These are phyloP conservation scores for Orcinus orca DNA, from an alignment of 2,113 vertebrate genomes.

Conservation along the genomic window DNA sequence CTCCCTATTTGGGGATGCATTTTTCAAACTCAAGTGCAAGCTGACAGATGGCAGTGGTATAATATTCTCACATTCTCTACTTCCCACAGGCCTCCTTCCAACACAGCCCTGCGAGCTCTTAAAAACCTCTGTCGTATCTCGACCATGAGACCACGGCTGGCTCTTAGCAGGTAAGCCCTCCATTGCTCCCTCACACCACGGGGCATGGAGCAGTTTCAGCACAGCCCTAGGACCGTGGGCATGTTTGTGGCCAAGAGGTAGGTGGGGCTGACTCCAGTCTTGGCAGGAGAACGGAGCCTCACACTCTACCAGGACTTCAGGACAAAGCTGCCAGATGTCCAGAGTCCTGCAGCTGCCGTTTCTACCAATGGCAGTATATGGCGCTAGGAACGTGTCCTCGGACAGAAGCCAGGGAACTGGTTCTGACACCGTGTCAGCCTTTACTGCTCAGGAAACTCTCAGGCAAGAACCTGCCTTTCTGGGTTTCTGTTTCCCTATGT, in stretches of 20 bases:
- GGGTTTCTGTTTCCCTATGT: neutral
- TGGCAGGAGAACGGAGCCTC: neutral
- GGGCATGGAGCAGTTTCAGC: neutral
- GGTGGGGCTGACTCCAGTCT: neutral
- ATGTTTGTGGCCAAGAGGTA: neutral
- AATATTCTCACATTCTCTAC: slow-evolving; percentile 58
- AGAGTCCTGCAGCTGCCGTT: neutral
- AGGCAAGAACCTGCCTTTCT: neutral
- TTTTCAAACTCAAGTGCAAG: slow-evolving; percentile 30
- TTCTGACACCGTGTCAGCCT: neutral
- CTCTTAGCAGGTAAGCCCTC: slow-evolving; percentile 55
- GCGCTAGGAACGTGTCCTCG: neutral
- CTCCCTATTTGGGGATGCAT: neutral
- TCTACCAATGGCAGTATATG: neutral
- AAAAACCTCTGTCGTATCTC: slow-evolving; percentile 41
- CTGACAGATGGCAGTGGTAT: slow-evolving; percentile 27
- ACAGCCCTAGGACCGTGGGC: neutral
- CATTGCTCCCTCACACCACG: neutral
- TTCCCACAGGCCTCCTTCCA: slow-evolving; percentile 59
- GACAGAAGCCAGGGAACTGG: neutral
- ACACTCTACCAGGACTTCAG: neutral
- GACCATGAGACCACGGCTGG: slow-evolving; percentile 31
- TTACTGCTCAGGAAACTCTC: neutral
- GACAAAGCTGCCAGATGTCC: neutral
- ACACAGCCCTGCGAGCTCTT: slow-evolving; percentile 43